These are phyloP conservation scores for Pteronura brasiliensis DNA, from an alignment of 2,113 vertebrate species.

Conservation along the genomic window DNA sequence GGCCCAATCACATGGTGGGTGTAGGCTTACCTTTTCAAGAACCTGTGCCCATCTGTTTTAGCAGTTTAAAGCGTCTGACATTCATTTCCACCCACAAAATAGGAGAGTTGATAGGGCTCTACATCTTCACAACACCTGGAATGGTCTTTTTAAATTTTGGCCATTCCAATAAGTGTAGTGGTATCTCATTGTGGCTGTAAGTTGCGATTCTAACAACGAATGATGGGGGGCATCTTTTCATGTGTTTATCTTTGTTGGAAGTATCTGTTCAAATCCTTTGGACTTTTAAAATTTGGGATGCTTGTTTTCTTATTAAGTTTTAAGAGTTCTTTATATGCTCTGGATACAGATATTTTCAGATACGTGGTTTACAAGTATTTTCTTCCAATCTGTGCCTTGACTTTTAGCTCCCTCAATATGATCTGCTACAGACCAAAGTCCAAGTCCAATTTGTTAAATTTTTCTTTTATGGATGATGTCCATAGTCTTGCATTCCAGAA, in stretches of 20 bases:
- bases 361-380: neutral
- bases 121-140: neutral
- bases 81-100: neutral
- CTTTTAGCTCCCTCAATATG: neutral
- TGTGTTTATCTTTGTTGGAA: neutral
- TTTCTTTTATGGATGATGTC: neutral
- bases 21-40: neutral
- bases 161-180: neutral
- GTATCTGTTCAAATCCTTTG: neutral
- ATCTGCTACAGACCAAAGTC: neutral
- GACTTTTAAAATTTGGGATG: neutral
- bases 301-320: neutral
- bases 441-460: neutral
- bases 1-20: neutral
- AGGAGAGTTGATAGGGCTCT: rapidly evolving
- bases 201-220: neutral
- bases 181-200: neutral
- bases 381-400: neutral
- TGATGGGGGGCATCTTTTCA: neutral
- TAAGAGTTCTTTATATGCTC: neutral
- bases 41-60: neutral
- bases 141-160: neutral
- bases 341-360: neutral
- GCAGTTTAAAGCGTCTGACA: neutral
- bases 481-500: neutral